Conservation (phyloP, 2,888 invertebrate species). For the Ptycholaimellus sp. region DNA sequence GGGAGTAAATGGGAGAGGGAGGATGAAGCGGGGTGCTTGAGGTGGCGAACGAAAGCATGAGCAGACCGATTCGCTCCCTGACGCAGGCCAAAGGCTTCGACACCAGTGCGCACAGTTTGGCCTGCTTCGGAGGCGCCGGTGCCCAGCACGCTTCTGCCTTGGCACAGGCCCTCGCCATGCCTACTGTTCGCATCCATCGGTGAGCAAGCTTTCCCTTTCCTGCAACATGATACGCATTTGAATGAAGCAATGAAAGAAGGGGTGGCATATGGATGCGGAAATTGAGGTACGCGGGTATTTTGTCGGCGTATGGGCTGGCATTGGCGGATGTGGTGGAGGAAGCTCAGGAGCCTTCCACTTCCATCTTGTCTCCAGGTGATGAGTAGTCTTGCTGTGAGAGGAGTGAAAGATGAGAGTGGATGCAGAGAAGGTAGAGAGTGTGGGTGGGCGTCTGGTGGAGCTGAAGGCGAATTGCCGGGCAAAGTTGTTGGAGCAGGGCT, state of each 20-base stretch:
- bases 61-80: slow-evolving; percentile 57
- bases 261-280: no score
- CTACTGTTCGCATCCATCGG: no score
- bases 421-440: slow-evolving; percentile 24
- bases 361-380: slow-evolving; percentile 39
- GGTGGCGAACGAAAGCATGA: slow-evolving; percentile 94
- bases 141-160: slow-evolving; percentile 91
- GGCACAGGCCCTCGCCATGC: slow-evolving; percentile 55
- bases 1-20: no score
- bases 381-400: no score
- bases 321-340: slow-evolving; percentile 84
- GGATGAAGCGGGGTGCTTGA: no score
- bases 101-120: slow-evolving; percentile 59
- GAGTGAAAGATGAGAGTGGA: no score
- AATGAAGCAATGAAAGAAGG: slow-evolving; percentile 40
- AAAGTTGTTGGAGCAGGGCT: slow-evolving; percentile 48
- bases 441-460: slow-evolving; percentile 26
- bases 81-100: slow-evolving; percentile 71
- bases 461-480: slow-evolving; percentile 36
- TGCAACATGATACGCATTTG: neutral
- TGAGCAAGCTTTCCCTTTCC: slow-evolving; percentile 1
- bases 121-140: slow-evolving; percentile 91
- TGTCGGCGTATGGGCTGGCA: slow-evolving; percentile 91
- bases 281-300: slow-evolving; percentile 72
- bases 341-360: slow-evolving; percentile 59